Evolutionary conservation across 2,113 vertebrate genomes (phyloP).

Genomic region (Catharus bicknelli): DNA sequence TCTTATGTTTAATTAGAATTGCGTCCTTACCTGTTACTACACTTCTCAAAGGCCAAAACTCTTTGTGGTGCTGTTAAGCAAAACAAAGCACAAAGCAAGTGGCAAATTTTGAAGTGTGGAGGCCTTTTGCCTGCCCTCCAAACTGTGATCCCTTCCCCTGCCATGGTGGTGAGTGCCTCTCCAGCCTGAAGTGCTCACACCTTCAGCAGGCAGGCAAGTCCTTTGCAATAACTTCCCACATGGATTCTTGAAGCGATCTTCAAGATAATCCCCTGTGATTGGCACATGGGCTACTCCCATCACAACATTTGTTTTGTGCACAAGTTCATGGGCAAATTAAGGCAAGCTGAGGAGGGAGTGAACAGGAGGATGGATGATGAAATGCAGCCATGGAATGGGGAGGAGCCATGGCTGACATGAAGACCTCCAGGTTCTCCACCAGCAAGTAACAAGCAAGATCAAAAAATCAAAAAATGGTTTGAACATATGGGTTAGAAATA

Average conservation of each 20-base stretch:
- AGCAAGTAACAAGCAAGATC: not conserved
- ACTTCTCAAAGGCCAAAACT: not conserved
- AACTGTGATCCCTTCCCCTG: not conserved
- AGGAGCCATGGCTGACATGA: not conserved
- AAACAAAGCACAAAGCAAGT: not conserved
- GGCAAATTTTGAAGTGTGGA: not conserved
- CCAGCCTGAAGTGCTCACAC: not conserved
- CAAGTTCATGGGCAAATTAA: not conserved
- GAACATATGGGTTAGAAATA: not conserved
- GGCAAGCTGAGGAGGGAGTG: not conserved
- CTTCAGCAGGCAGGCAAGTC: not conserved
- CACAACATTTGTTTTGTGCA: not conserved
- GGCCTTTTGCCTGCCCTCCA: not conserved
- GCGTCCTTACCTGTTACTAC: not conserved
- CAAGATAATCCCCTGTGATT: not conserved
- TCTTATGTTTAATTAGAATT: not conserved
- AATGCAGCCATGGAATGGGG: fast-evolving
- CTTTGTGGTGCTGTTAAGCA: not conserved
- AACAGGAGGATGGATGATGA: not conserved
- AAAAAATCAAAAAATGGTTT: not conserved
- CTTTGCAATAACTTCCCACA: not conserved
- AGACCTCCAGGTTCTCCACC: not conserved
- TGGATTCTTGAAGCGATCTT: not conserved
- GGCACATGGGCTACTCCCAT: not conserved
- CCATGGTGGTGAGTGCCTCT: not conserved